These are phyloP conservation scores for Morus bassanus DNA, from an alignment of 2,797 vertebrate genomes.

Conservation along the genomic window DNA sequence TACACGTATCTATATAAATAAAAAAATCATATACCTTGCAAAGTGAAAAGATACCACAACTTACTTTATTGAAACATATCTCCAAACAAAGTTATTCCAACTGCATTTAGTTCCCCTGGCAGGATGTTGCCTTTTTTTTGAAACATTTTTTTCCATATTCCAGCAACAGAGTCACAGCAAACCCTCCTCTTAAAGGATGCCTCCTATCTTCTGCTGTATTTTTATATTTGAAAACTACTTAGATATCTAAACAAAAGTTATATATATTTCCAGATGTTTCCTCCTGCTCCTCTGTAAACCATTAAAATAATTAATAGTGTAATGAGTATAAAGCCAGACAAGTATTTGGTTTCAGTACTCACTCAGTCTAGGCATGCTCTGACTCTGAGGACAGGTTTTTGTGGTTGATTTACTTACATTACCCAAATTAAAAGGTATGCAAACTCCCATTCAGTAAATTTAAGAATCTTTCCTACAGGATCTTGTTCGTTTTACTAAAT, in stretches of 20 bases:
- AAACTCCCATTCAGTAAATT: background rate
- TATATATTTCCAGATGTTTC: background rate
- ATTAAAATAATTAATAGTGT: constrained; percentile 25
- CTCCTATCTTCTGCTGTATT: background rate
- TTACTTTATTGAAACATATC: background rate
- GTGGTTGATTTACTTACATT: background rate
- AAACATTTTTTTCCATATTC: background rate
- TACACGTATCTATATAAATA: background rate
- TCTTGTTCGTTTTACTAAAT: background rate
- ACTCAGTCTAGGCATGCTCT: background rate
- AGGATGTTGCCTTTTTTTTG: background rate
- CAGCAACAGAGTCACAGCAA: background rate
- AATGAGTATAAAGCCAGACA: background rate
- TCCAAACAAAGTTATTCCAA: background rate
- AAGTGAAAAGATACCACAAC: background rate
- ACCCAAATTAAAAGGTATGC: background rate
- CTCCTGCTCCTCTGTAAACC: background rate
- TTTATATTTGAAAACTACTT: constrained; percentile 6
- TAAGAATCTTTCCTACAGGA: background rate
- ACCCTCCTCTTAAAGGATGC: background rate
- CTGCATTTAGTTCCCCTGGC: background rate
- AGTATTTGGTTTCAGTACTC: constrained; percentile 10
- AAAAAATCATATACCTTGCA: background rate
- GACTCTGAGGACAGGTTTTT: background rate
- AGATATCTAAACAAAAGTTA: background rate